Conservation (phyloP, 2,888 invertebrate genomes). For the Pyrrhosoma nymphula region DNA sequence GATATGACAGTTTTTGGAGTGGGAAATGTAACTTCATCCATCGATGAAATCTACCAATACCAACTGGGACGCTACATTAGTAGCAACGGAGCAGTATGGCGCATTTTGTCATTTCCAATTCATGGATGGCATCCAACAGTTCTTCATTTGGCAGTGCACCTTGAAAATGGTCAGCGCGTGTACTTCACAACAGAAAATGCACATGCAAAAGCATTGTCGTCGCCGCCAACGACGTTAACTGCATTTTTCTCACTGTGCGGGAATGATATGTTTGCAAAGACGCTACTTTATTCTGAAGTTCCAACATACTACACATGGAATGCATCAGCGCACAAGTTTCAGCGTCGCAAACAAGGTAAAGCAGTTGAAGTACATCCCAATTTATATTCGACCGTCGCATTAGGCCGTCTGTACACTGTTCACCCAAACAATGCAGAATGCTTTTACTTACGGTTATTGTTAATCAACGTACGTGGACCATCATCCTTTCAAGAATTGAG, state of each 20-base stretch:
- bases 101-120: conserved; percentile 72
- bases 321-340: no score
- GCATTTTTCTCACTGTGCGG: conserved; percentile 32
- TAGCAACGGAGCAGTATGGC: conserved; percentile 71
- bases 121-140: conserved; percentile 73
- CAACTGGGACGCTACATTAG: conserved; percentile 71
- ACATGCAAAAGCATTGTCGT: no score
- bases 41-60: conserved; percentile 71
- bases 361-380: conserved; percentile 73
- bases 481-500: no score
- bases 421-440: no score
- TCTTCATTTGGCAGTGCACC: conserved; percentile 68
- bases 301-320: no score
- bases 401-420: no score
- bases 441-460: no score
- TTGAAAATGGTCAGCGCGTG: no score
- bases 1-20: conserved; percentile 71
- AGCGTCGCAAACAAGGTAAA: conserved; percentile 72
- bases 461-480: no score
- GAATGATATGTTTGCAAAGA: conserved; percentile 72
- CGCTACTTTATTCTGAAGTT: no score
- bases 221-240: conserved; percentile 70
- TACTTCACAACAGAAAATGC: no score
- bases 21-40: no score
- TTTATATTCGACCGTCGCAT: conserved; percentile 74